Evolutionary conservation across 2,113 vertebrate species (phyloP).

Genomic region (Ursus arctos): DNA sequence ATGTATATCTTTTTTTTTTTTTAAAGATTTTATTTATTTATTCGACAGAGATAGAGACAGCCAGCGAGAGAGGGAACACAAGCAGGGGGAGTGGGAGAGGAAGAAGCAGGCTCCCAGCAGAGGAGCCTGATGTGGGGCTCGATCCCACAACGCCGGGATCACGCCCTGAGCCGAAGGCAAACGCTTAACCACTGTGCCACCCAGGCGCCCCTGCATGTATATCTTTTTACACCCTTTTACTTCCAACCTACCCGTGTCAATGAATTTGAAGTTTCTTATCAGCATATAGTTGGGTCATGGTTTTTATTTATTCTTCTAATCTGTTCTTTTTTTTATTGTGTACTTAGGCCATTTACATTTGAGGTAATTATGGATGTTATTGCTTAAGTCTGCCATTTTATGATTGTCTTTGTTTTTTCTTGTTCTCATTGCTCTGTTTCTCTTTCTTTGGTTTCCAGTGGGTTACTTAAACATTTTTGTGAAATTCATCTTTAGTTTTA

Average conservation of each 20-base stretch:
- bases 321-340: not conserved
- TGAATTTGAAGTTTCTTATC: constrained; percentile 4
- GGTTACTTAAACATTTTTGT: not conserved
- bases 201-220: not conserved
- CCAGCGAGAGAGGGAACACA: too few relatives aligned
- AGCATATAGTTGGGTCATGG: not conserved
- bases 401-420: not conserved
- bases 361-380: not conserved
- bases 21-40: too few relatives aligned
- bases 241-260: not conserved
- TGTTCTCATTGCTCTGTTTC: not conserved
- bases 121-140: too few relatives aligned
- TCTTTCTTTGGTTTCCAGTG: not conserved
- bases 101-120: too few relatives aligned
- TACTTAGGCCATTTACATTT: not conserved
- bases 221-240: not conserved
- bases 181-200: too few relatives aligned
- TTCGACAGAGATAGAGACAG: too few relatives aligned
- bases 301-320: not conserved
- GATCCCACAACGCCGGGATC: too few relatives aligned
- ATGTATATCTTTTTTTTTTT: too few relatives aligned
- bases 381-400: not conserved
- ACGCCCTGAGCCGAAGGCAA: too few relatives aligned
- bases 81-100: too few relatives aligned
- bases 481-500: not conserved